Evolutionary conservation across 2,797 vertebrate genomes (phyloP), one percentile per base, ranked within the genome.

Genomic region (Picus viridis): DNA sequence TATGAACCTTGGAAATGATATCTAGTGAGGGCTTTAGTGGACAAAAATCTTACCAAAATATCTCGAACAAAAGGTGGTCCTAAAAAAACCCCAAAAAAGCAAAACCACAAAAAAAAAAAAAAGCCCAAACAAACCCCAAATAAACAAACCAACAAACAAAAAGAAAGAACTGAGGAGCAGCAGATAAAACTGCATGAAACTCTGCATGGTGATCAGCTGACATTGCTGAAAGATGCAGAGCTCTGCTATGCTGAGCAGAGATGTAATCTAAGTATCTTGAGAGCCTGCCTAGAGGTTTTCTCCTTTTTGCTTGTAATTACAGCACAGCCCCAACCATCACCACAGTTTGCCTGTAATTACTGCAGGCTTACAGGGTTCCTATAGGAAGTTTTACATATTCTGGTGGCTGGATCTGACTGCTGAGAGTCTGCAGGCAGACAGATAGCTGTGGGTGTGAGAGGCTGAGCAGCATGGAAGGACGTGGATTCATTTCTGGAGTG

Each of bases 401-500:
- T 22, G 20, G 49, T 34, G 89, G 26, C 67, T 27, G 63, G 71
- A 22, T 57, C 78, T 57, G 84, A 1, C 64, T 73, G 68, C 47
- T 20, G 58, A 30, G 64, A 75, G 73, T 56, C 70, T 45, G 65
- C 39, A 11, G 76, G 49, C 87, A 62, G 79, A 1, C 54, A 45
- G 65, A 4, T 39, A 59, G 61, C 76, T 2, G 2, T 15, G 47
- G 56, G 16, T 17, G 58, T 14, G 19, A 1, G 1, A 62, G 34
- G 67, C 39, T 20, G 73, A 54, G 68, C 12, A 2, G 34, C 0
- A 0, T 29, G 82, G 23, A 41, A 58, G 56, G 26, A 17, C 3
- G 4, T 6, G 23, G 29, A 23, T 13, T 70, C 1, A 4, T 9
- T 43, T 32, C 45, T 0, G 2, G 5, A 54, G 45, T 4, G 0